Evolutionary conservation across 2,113 vertebrate species (phyloP), one percentile per base, ranked within the genome.

Genomic region (Tautogolabrus adspersus): DNA sequence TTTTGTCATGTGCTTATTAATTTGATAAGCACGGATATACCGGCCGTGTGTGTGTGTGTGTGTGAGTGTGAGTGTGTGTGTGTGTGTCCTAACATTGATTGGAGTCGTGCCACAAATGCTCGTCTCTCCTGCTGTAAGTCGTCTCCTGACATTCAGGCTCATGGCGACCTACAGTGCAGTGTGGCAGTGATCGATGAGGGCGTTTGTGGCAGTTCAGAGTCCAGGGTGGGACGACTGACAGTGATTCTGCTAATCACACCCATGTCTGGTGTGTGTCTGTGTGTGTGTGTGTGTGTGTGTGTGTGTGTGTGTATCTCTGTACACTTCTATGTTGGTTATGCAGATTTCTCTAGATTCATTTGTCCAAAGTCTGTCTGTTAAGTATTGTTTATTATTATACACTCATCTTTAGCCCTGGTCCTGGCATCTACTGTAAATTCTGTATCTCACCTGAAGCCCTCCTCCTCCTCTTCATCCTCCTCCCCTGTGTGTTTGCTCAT

Each of bases 91-190:
- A 3, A 75, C 37, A 71, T 74, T 42, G 72, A 87, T 58, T 26
- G 2, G n/a, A 57, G 57, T 59, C 52, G 5, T 49, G 65, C 55
- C 69, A 3, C 64, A 71, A 57, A 47, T 55, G 52, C 65, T 64
- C 12, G 21, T 72, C 66, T 65, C 49, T 46, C 21, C 46, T 58
- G 51, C 72, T 70, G 46, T 40, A 57, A 71, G 69, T 65, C 23
- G 22, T 18, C 15, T 12, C 54, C 65, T 79, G 83, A 87, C 80
- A 73, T 86, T 75, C 83, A 83, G 78, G 72, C 75, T 64, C 60
- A 49, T 54, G 68, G 23, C 49, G 62, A 75, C 81, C 85, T 75
- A 46, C 76, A 42, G 67, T 26, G 18, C 60, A 42, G 57, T 1
- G 52, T 56, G 71, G 10, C 60, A 26, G 47, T 69, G 81, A 92